A percentile compares a stretch with the other conserved stretches of the same genome.
Evolutionary conservation across 2,888 invertebrate species (phyloP).

Genomic region (Busseola fusca): DNA sequence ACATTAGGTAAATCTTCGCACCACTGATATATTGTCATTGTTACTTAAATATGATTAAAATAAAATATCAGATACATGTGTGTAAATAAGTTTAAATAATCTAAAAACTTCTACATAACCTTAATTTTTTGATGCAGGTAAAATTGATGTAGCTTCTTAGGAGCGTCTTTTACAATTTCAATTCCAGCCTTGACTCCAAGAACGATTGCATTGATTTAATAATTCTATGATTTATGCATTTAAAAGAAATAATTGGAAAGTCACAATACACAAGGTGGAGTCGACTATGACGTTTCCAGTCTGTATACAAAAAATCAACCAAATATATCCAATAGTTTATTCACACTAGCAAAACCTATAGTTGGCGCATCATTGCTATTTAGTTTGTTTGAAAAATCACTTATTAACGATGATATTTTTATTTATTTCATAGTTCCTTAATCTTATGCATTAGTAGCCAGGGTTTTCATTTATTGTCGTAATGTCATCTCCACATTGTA

Average conservation of each 20-base stretch:
- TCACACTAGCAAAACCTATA: neutral
- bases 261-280: neutral
- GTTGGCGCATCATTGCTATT: neutral
- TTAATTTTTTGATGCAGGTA: constrained; percentile 42
- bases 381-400: neutral
- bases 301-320: neutral
- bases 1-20: constrained; percentile 55
- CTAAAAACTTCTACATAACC: constrained; percentile 33
- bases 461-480: neutral
- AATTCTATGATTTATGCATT: neutral
- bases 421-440: neutral
- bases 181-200: neutral
- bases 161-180: neutral
- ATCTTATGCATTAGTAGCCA: neutral
- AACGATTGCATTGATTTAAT: neutral
- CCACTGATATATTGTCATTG: constrained; percentile 56
- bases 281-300: neutral
- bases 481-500: neutral
- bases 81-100: constrained; percentile 58
- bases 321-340: neutral
- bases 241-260: constrained; percentile 5
- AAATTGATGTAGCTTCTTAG: too few species aligned
- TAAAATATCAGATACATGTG: constrained; percentile 62
- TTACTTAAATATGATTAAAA: constrained; percentile 40
- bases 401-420: neutral